These are phyloP conservation scores for Tenthredo distinguenda DNA, from an alignment of 2,888 invertebrate genomes.

Conservation along the genomic window DNA sequence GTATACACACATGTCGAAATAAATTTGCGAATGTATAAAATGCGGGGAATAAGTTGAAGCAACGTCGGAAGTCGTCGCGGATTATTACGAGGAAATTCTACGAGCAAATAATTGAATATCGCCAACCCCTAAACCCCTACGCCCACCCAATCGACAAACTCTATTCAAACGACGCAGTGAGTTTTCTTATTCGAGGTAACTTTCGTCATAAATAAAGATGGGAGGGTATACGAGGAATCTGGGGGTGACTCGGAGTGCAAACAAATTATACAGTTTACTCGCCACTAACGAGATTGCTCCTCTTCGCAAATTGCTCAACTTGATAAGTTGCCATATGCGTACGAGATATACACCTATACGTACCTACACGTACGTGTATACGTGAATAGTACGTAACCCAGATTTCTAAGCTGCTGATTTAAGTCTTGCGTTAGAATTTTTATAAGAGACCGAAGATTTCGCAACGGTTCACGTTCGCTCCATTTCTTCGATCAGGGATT, in stretches of 20 bases:
- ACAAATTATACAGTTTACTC: slow-evolving; percentile 49
- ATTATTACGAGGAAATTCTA: slow-evolving; percentile 1
- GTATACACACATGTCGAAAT: background rate
- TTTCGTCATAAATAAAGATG: slow-evolving; percentile 50
- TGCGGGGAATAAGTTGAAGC: background rate
- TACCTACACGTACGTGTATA: background rate
- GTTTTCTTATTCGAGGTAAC: slow-evolving; percentile 41
- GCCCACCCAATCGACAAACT: slow-evolving; percentile 19
- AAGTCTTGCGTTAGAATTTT: background rate
- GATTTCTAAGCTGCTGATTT: background rate
- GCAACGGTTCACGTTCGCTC: background rate
- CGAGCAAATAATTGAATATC: slow-evolving; percentile 30
- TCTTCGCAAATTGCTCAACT: slow-evolving; percentile 46
- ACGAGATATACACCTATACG: background rate
- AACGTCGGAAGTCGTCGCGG: background rate
- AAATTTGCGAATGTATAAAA: background rate
- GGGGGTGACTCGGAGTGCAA: slow-evolving; percentile 18
- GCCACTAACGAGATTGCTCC: slow-evolving; percentile 48
- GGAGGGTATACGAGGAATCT: slow-evolving; percentile 11
- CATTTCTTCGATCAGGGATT: background rate
- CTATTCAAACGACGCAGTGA: slow-evolving; percentile 30
- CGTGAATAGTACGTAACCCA: background rate
- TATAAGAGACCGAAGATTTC: background rate
- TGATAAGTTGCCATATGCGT: slow-evolving; percentile 37
- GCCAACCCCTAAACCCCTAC: background rate